Conservation (phyloP, 2,888 invertebrate species). For the Marasmarcha lunaedactyla region DNA sequence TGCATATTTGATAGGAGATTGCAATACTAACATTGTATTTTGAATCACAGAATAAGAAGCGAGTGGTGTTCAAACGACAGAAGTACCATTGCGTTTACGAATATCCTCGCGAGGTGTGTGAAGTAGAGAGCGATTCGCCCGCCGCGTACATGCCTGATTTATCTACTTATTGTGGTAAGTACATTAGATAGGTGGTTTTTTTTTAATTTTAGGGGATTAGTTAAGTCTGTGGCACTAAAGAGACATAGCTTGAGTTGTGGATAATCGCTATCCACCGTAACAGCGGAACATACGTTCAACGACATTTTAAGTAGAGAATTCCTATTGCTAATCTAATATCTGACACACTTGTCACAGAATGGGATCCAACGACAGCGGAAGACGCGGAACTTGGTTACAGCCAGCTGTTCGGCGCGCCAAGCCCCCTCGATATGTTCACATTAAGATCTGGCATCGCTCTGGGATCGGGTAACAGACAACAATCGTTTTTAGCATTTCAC, state of each 20-base stretch:
- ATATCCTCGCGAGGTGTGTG: conserved; percentile 79
- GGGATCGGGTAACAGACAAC: conserved; percentile 29
- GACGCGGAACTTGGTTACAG: conserved; percentile 59
- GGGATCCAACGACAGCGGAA: conserved; percentile 50
- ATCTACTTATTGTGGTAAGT: conserved; percentile 67
- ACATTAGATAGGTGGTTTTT: no score
- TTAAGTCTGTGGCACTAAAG: no score
- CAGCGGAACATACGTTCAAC: no score
- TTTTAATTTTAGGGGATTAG: no score
- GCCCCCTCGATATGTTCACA: conserved; percentile 39
- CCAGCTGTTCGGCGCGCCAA: conserved; percentile 46
- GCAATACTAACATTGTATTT: no score
- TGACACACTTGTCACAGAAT: conserved; percentile 40
- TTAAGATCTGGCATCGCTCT: conserved; percentile 44
- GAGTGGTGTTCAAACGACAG: conserved; percentile 85
- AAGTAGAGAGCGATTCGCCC: conserved; percentile 37
- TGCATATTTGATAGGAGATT: no score
- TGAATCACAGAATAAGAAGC: conserved; percentile 72
- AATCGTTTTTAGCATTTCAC: background rate
- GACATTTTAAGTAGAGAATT: no score
- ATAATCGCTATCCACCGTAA: no score
- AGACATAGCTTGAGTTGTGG: no score
- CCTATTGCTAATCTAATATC: no score
- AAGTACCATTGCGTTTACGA: conserved; percentile 88
- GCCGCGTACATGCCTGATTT: conserved; percentile 53